Evolutionary conservation across 37 sponge, comb jelly and placozoan species (phyloP).

Genomic region (Trichoplax adhaerens): DNA sequence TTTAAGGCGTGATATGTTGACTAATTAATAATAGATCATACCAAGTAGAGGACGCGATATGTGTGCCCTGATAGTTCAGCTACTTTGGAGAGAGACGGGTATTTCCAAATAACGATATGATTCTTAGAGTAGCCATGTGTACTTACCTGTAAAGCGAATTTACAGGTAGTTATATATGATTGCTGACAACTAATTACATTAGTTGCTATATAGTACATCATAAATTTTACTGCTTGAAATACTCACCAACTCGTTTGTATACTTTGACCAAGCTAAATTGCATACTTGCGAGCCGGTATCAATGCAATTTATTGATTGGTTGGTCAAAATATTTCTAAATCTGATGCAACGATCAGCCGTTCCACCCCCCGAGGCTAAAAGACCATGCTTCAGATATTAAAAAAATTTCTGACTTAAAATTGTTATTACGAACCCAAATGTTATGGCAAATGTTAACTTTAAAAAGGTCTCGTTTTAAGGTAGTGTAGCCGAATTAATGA

Average conservation of each 20-base stretch:
- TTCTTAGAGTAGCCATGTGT: slow-evolving; percentile 28
- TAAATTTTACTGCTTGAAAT: too few species aligned
- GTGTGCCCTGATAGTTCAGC: slow-evolving; percentile 29
- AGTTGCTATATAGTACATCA: too few species aligned
- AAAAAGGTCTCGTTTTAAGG: too few species aligned
- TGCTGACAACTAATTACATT: too few species aligned
- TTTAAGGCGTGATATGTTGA: too few species aligned
- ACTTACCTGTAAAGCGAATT: neutral
- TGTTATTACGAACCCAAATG: too few species aligned
- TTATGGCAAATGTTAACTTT: too few species aligned
- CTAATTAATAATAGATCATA: neutral
- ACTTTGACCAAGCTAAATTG: slow-evolving; percentile 23
- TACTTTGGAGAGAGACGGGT: slow-evolving; percentile 17
- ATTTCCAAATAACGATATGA: slow-evolving; percentile 23
- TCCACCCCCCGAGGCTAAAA: slow-evolving; percentile 23
- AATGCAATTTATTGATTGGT: slow-evolving; percentile 5
- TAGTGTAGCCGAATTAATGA: too few species aligned
- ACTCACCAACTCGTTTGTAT: slow-evolving; percentile 14
- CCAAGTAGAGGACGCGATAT: slow-evolving; percentile 21
- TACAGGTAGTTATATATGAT: too few species aligned
- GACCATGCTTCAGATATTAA: slow-evolving; percentile 6
- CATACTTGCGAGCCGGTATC: slow-evolving; percentile 20
- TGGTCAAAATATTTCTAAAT: slow-evolving; percentile 26
- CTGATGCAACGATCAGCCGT: slow-evolving; percentile 27
- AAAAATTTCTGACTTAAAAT: too few species aligned